A percentile compares a stretch with the other conserved stretches of the same genome.
These are phyloP conservation scores for Alexandromys fortis DNA, from an alignment of 2,113 vertebrate species.

Conservation along the genomic window DNA sequence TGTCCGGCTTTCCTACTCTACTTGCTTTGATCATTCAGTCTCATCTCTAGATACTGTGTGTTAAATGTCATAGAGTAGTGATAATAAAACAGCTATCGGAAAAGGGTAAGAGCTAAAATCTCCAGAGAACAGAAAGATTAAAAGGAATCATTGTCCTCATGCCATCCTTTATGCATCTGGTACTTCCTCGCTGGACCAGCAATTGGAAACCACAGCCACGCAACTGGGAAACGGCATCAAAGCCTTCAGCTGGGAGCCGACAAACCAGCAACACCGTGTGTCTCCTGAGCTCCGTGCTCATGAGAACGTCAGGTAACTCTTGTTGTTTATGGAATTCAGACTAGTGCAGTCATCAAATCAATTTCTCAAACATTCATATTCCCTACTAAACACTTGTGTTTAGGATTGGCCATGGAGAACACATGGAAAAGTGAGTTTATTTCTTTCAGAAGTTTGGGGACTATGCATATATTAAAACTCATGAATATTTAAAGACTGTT, in stretches of 20 bases:
- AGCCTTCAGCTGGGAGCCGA: background rate
- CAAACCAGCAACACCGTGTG: background rate
- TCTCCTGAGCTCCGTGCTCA: constrained; percentile 21
- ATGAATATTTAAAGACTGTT: constrained; percentile 69
- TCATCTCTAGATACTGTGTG: background rate
- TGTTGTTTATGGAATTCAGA: constrained; percentile 71
- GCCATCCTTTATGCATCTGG: background rate
- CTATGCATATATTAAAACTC: constrained; percentile 39
- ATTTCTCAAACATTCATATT: constrained; percentile 72
- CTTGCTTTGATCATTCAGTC: constrained; percentile 34
- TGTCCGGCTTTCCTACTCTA: background rate
- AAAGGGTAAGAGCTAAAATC: constrained; percentile 24
- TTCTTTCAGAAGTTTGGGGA: constrained; percentile 57
- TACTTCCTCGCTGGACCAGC: background rate
- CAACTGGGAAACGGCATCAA: background rate
- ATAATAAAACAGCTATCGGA: background rate
- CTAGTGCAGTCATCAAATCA: constrained; percentile 62
- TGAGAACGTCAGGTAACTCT: constrained; percentile 27
- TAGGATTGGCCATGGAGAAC: constrained; percentile 31
- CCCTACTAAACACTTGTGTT: constrained; percentile 59
- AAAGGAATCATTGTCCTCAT: background rate
- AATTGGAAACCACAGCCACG: constrained; percentile 13
- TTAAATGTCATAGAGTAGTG: constrained; percentile 8
- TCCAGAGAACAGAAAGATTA: constrained; percentile 1
- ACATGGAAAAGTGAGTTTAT: constrained; percentile 56